Conservation (phyloP, 2,113 vertebrate genomes). For the Galeopterus variegatus region DNA sequence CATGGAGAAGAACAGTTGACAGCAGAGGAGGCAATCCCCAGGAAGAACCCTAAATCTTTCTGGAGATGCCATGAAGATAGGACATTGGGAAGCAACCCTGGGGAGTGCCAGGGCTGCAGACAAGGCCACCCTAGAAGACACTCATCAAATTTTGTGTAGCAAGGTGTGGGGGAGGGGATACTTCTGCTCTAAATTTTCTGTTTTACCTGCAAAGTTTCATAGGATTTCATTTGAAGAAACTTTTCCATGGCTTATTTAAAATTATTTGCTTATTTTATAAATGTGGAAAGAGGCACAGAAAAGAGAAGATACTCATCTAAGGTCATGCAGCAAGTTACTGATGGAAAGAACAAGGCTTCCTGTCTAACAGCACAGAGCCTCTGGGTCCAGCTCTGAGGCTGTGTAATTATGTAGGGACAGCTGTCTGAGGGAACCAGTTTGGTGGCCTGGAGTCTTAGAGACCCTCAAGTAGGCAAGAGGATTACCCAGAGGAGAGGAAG, state of each 20-base stretch:
- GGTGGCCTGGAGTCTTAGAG: not conserved
- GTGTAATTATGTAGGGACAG: not conserved
- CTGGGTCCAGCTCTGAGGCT: not conserved
- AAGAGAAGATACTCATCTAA: not conserved
- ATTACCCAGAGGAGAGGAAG: not conserved
- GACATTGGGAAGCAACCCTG: not conserved
- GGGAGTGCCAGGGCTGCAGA: not conserved
- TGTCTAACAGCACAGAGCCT: not conserved
- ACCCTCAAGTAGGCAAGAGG: not conserved
- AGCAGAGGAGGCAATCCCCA: not conserved
- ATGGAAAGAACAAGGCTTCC: not conserved
- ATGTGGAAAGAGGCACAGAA: not conserved
- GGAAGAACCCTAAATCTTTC: not conserved
- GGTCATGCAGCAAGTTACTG: not conserved
- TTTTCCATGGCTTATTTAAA: not conserved
- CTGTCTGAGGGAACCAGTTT: not conserved
- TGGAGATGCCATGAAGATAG: not conserved
- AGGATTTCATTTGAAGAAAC: not conserved
- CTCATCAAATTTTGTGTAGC: not conserved
- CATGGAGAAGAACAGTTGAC: accelerated
- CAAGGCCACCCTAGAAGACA: not conserved
- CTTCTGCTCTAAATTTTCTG: not conserved
- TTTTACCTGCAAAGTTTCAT: not conserved
- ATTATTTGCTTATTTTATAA: not conserved
- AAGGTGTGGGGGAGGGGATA: not conserved